Base-by-base conservation (phyloP, 1,140 invertebrate genomes). In the Hypsibius dujardini region DNA sequence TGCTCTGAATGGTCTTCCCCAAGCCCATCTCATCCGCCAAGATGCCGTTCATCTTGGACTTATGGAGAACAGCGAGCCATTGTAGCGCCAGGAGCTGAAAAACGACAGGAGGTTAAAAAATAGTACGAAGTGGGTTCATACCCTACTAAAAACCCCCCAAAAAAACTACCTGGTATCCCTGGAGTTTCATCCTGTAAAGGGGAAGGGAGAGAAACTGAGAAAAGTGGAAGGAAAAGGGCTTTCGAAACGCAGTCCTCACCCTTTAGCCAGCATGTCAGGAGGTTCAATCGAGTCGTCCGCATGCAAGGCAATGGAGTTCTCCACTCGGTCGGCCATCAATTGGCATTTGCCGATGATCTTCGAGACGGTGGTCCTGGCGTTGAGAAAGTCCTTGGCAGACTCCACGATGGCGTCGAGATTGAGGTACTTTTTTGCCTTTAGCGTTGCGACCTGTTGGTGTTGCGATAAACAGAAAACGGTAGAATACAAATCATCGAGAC, bases 41-140 rank as follows among this genome's bases (percentile, higher is more conserved):
- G 75, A 96, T 95, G n/a, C 90, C 90, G 79, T 94, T 95, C 1
- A 96, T 85, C 47, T 88, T 85, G 74, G 93, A 89, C 46, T 86
- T 84, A 76, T 95, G 88, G 82, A 97, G 86, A 1, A 95, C 85
- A 0, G 87, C 85, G 0, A 97, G 79, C 93, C 93, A 97, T 78
- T 95, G 95, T 0, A 97, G 81, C 2, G 93, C 94, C 45, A 95
- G 86, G 80, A 96, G 83, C 81, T 96, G 93, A 80, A 84, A 2
- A 90, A 87, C 73, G 95, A 81, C 76, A 84, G 86, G 70, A 76
- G 46, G n/a, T 42, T 47, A 71, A 60, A 42, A 40, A 72, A 47
- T 1, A 28, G 3, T 1, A n/a, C n/a, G n/a, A n/a, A n/a, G n/a
- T n/a, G n/a, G n/a, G n/a, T n/a, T n/a, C 50, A 70, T 46, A 72